phyloP scores from a whole-genome alignment of 2,888 invertebrate genomes.

The Callimorpha dominula region DNA sequence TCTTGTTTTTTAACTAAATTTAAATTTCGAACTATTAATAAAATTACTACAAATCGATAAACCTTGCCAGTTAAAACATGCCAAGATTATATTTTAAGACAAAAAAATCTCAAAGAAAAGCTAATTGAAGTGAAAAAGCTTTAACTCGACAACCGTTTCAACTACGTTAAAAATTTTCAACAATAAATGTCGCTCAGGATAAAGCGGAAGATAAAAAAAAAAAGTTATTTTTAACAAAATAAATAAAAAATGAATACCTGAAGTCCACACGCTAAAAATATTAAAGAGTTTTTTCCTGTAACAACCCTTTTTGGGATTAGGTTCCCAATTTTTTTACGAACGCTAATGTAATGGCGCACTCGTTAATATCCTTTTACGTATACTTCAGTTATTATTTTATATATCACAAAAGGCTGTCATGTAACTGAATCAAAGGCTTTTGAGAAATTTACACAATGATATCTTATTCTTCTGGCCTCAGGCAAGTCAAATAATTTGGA shows the following conservation, averaged over 20 bases:
- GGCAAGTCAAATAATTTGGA: too few relatives aligned
- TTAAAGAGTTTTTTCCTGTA: constrained; percentile 50
- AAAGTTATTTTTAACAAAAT: constrained; percentile 32
- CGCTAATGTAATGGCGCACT: constrained; percentile 40
- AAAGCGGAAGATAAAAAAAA: constrained; percentile 12
- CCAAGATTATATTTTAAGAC: not conserved
- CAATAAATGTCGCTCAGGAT: constrained; percentile 20
- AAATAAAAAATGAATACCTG: constrained; percentile 43
- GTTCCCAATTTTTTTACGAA: constrained; percentile 52
- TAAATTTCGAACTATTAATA: too few relatives aligned
- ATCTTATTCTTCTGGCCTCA: too few relatives aligned
- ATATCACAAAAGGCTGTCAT: not conserved
- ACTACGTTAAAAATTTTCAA: constrained; percentile 9
- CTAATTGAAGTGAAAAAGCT: constrained; percentile 2
- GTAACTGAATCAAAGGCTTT: not conserved
- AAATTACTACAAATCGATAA: too few relatives aligned
- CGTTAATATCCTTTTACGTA: constrained; percentile 32
- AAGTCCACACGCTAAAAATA: constrained; percentile 48
- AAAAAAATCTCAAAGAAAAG: not conserved
- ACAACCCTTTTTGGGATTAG: constrained; percentile 72
- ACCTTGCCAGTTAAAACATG: too few relatives aligned
- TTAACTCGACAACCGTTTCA: not conserved
- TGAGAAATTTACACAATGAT: not conserved
- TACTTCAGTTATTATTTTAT: constrained; percentile 28
- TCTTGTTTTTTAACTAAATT: too few relatives aligned